Evolutionary conservation across 2,113 vertebrate species (phyloP).

Genomic region (Leptobrachium ailaonicum): DNA sequence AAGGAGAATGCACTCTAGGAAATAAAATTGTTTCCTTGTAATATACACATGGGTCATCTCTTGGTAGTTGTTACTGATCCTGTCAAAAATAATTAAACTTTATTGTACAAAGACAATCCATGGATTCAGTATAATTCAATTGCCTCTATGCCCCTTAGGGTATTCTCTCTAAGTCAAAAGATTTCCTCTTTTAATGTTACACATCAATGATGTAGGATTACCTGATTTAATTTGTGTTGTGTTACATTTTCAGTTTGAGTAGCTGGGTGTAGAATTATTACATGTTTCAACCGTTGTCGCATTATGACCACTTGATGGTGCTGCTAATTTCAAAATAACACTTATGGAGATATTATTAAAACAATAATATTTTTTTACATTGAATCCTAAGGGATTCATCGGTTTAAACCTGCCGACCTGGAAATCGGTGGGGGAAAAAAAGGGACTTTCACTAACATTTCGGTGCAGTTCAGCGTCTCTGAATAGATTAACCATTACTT

Average conservation of each 20-base stretch:
- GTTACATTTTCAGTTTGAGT: conserved; percentile 7
- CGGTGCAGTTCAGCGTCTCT: no score
- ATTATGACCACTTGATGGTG: conserved; percentile 15
- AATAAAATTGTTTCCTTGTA: no score
- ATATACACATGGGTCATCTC: no score
- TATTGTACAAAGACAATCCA: conserved; percentile 71
- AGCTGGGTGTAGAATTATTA: no score
- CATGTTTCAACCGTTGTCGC: background rate
- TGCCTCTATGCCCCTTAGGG: conserved; percentile 73
- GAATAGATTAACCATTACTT: no score
- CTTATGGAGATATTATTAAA: no score
- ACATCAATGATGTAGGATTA: conserved; percentile 45
- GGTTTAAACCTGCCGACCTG: no score
- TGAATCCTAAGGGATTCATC: no score
- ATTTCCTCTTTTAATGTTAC: conserved; percentile 55
- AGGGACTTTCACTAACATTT: no score
- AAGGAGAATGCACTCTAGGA: no score
- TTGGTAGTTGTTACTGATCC: conserved; percentile 36
- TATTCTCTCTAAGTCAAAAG: conserved; percentile 66
- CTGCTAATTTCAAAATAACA: conserved; percentile 16
- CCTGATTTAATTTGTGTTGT: conserved; percentile 54
- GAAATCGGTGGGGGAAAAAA: no score
- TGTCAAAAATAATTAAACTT: conserved; percentile 73
- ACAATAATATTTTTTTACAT: no score
- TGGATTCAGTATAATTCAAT: conserved; percentile 68